Percentiles rank a stretch among this genome's conserved stretches.
phyloP scores from a whole-genome alignment of 1,140 invertebrate species.

The Diplogasteroides magnus region DNA sequence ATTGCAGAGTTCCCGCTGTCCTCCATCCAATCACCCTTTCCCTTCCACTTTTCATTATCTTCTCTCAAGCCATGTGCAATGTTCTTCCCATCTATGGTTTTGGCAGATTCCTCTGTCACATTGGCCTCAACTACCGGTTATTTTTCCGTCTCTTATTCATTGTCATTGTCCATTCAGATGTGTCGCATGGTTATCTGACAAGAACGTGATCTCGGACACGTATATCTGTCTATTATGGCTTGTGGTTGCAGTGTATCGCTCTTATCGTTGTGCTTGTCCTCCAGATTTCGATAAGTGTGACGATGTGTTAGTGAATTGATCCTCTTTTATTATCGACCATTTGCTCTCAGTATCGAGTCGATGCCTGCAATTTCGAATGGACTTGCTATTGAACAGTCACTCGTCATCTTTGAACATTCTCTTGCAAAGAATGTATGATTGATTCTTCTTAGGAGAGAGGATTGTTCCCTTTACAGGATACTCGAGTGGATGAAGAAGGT shows the following conservation, averaged over 20 bases:
- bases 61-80: neutral
- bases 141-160: constrained; percentile 8
- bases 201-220: constrained; percentile 11
- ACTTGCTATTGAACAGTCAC: constrained; percentile 44
- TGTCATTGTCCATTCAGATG: constrained; percentile 6
- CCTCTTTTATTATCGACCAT: constrained; percentile 4
- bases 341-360: constrained; percentile 45
- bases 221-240: constrained; percentile 32
- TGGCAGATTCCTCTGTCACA: neutral
- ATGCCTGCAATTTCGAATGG: constrained; percentile 42
- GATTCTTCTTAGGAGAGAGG: neutral
- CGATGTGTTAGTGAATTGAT: constrained; percentile 41
- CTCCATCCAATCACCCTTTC: constrained; percentile 17
- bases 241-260: constrained; percentile 37
- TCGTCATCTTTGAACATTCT: constrained; percentile 43
- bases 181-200: constrained; percentile 35
- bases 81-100: neutral
- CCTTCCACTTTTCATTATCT: neutral
- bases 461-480: neutral
- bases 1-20: constrained; percentile 10
- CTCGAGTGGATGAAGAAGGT: neutral
- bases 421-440: constrained; percentile 35
- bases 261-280: constrained; percentile 29
- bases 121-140: constrained; percentile 4
- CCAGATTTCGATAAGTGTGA: constrained; percentile 28